Evolutionary conservation across 2,113 vertebrate genomes (phyloP), one percentile per base, ranked within the genome.

Genomic region (Proteles cristata): DNA sequence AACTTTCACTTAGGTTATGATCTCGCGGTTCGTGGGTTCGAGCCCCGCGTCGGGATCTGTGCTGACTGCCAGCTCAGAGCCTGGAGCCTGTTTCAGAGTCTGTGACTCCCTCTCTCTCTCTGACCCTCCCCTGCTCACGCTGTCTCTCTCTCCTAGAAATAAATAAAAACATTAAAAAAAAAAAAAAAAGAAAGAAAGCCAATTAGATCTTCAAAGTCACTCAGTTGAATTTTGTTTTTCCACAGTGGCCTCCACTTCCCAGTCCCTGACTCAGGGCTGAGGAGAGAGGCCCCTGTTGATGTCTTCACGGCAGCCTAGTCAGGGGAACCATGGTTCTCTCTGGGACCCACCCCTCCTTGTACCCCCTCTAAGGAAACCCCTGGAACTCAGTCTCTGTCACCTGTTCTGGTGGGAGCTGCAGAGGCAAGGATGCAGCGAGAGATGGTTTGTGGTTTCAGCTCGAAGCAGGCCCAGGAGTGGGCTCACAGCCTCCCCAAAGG

Each of bases 271-370:
- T 82, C 50, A 14, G 45, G 33, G 10, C 66, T 68, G 48, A 79
- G 26, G 48, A 53, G 61, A 68, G 33, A 43, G 33, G 11, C 6
- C 39, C 48, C 0, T 3, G 0, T 0, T 4, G 21, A 5, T 33
- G n/a, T 50, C 74, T 48, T 76, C n/a, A 19, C 26, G 0, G 25
- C 15, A 17, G 17, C 33, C 28, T 12, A 1, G 1, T 0, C 16
- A 39, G 68, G 61, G 31, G 43, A 45, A 39, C 23, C 9, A 28
- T 7, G n/a, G 31, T 48, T 65, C 58, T 92, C 25, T 48, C 65
- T 9, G 2, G 48, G 16, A 26, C 25, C 19, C 19, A 25, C 23
- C 1, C 16, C 4, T 33, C 19, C 28, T n/a, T n/a, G 11, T 1
- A 69, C 28, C 2, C 16, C n/a, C 11, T 35, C 26, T 6, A 0